These are phyloP conservation scores for Nothocercus julius DNA, from an alignment of 2,113 vertebrate genomes.

Conservation along the genomic window DNA sequence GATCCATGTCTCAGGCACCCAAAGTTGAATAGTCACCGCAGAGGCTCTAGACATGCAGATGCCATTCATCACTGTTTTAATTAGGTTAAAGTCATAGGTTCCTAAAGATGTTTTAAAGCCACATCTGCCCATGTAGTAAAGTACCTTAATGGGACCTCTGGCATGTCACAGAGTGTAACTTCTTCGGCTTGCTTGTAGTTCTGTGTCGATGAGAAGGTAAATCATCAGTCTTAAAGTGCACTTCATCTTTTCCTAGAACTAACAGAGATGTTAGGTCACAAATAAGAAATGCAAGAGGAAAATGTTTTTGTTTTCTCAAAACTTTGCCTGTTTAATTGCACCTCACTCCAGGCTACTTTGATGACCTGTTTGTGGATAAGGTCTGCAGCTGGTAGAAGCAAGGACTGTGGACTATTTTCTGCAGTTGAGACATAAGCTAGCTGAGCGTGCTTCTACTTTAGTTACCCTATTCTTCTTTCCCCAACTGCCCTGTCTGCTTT, in stretches of 20 bases:
- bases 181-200: neutral
- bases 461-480: neutral
- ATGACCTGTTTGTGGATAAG: neutral
- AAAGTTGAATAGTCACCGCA: neutral
- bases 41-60: neutral
- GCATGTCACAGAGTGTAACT: neutral
- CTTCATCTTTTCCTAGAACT: neutral
- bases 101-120: neutral
- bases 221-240: neutral
- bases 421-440: neutral
- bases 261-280: neutral
- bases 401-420: neutral
- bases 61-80: neutral
- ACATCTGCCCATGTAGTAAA: neutral
- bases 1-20: neutral
- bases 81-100: neutral
- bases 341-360: neutral
- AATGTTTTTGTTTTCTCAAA: neutral
- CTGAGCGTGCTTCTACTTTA: neutral
- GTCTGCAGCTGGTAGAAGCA: neutral
- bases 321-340: neutral
- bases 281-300: neutral
- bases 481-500: too few relatives aligned
- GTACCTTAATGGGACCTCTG: neutral
- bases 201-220: neutral